A percentile compares a stretch with the other conserved stretches of the same genome.
These are phyloP conservation scores for Dendrolimus punctatus DNA, from an alignment of 1,140 invertebrate species.

Conservation along the genomic window DNA sequence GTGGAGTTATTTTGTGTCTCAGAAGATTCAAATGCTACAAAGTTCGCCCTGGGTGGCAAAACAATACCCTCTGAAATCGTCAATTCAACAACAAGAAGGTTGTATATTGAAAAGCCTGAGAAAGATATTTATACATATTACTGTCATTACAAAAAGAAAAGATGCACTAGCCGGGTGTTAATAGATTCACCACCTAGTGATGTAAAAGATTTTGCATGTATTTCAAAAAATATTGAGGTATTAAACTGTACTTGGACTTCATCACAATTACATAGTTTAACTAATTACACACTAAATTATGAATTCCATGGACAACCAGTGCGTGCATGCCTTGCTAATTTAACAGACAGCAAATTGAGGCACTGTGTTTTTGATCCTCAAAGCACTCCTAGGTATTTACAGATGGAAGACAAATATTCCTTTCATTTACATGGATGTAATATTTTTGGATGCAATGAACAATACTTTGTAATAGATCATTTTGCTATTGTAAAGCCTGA, in stretches of 20 bases:
- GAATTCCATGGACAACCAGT: conserved; percentile 48
- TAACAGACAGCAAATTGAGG: conserved; percentile 36
- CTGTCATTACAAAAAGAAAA: conserved; percentile 45
- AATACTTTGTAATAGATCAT: conserved; percentile 74
- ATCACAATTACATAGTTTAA: conserved; percentile 70
- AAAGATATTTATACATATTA: conserved; percentile 36
- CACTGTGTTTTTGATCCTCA: conserved; percentile 70
- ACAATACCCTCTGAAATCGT: conserved; percentile 28
- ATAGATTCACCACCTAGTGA: conserved; percentile 63
- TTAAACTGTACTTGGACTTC: conserved; percentile 77
- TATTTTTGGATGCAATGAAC: conserved; percentile 65
- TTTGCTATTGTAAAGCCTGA: conserved; percentile 76
- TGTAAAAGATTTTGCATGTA: conserved; percentile 76
- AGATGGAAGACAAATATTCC: conserved; percentile 71
- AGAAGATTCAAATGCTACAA: conserved; percentile 37
- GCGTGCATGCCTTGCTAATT: conserved; percentile 32
- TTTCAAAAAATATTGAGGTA: conserved; percentile 78
- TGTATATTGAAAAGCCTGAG: conserved; percentile 38
- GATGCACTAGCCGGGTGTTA: conserved; percentile 39
- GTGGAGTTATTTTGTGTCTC: conserved; percentile 52
- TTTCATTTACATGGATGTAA: conserved; percentile 73
- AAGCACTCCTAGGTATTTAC: conserved; percentile 75
- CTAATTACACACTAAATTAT: conserved; percentile 73
- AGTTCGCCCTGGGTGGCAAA: conserved; percentile 30
- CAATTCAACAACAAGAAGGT: conserved; percentile 44